These are phyloP conservation scores for Phodopus roborovskii DNA, from an alignment of 2,113 vertebrate species.

Conservation along the genomic window DNA sequence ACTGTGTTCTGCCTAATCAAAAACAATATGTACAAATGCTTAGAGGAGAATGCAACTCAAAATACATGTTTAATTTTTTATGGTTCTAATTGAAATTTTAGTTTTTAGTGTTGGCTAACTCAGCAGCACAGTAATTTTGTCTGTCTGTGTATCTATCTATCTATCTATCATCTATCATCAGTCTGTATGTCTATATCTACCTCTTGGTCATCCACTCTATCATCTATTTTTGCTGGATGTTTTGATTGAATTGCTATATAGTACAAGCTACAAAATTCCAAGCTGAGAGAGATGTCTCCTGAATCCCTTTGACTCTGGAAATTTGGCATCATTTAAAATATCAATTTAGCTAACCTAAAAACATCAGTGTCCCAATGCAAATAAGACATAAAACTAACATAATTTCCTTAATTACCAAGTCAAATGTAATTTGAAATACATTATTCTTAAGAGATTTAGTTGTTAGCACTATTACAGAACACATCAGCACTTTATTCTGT, in stretches of 20 bases:
- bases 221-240: neutral
- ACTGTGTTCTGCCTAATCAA: neutral
- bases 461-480: conserved; percentile 35
- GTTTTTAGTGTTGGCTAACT: neutral
- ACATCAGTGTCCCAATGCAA: conserved; percentile 44
- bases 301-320: conserved; percentile 44
- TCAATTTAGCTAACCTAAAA: conserved; percentile 63
- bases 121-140: neutral
- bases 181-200: neutral
- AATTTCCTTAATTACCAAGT: conserved; percentile 63
- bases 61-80: neutral
- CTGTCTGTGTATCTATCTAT: neutral
- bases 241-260: neutral
- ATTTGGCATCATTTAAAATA: conserved; percentile 57
- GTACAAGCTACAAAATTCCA: neutral
- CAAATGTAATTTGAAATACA: conserved; percentile 68
- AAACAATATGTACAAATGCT: neutral
- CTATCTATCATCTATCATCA: neutral
- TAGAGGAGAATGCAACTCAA: neutral
- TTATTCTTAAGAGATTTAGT: conserved; percentile 50
- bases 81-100: conserved; percentile 5
- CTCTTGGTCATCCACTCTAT: neutral
- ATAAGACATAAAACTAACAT: conserved; percentile 42
- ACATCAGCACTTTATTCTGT: conserved; percentile 33
- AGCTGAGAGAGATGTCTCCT: neutral